Conservation (phyloP, 2,113 vertebrate species). For the Aplodontia rufa region DNA sequence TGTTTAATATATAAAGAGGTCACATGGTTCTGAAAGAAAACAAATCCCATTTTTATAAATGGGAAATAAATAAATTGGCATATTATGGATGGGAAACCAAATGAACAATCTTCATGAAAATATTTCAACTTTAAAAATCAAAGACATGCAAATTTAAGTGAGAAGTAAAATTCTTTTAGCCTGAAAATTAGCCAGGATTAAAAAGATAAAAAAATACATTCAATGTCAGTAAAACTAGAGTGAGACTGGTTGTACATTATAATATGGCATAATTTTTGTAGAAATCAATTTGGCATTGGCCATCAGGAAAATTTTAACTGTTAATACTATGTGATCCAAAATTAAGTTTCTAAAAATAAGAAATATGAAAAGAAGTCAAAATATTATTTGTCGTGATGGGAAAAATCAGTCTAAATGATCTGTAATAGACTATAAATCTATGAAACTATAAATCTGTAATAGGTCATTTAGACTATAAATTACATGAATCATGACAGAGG, state of each 20-base stretch:
- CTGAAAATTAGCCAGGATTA: background rate
- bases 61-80: background rate
- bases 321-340: background rate
- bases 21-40: background rate
- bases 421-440: background rate
- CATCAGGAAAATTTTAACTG: background rate
- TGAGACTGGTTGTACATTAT: too few species aligned
- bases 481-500: background rate
- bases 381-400: background rate
- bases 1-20: too few species aligned
- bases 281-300: background rate
- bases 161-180: background rate
- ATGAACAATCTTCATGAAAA: background rate
- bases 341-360: background rate
- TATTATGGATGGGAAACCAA: background rate
- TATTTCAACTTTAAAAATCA: background rate
- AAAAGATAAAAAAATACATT: background rate
- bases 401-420: background rate
- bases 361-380: background rate
- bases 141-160: background rate
- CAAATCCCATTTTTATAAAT: background rate
- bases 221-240: too few species aligned
- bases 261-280: background rate
- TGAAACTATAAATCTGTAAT: too few species aligned
- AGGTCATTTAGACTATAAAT: too few species aligned